Evolutionary conservation across 1,140 invertebrate species (phyloP).

Genomic region (Trypoxylus dichotomus): DNA sequence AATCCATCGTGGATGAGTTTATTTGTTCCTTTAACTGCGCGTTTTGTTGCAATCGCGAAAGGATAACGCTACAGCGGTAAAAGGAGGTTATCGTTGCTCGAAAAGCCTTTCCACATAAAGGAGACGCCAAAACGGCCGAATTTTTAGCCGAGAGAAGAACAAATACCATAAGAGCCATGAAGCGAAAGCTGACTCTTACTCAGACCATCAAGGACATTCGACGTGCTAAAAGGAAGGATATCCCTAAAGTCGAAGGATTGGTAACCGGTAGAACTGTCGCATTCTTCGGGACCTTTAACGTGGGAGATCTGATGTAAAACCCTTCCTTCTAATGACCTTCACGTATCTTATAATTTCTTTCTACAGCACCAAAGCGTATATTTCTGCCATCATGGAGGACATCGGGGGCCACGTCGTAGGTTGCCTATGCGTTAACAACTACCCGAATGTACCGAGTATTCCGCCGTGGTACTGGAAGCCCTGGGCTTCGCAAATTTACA

Average conservation of each 20-base stretch:
- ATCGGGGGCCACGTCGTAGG: slow-evolving; percentile 53
- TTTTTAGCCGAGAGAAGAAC: background rate
- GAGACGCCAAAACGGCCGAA: background rate
- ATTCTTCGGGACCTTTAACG: background rate
- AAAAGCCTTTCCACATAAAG: too few species aligned
- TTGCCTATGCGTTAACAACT: slow-evolving; percentile 56
- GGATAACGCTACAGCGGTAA: too few species aligned
- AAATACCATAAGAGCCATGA: background rate
- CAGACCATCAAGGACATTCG: background rate
- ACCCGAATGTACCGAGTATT: slow-evolving; percentile 58
- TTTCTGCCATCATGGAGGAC: background rate
- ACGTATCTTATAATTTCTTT: too few species aligned
- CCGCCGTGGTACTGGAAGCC: slow-evolving; percentile 56
- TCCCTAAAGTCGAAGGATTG: background rate
- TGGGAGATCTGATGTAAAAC: background rate
- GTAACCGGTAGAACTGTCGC: background rate
- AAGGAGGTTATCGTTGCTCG: too few species aligned
- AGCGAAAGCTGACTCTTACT: background rate
- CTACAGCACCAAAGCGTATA: background rate
- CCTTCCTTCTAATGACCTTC: background rate
- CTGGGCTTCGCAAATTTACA: slow-evolving; percentile 58
- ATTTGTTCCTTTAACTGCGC: too few species aligned
- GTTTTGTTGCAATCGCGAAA: background rate
- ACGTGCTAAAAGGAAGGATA: background rate
- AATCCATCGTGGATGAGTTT: too few species aligned